Percentiles rank a stretch among this genome's conserved stretches.
These are phyloP conservation scores for Carpatolechia fugitivella DNA, from an alignment of 2,888 invertebrate genomes.

Conservation along the genomic window DNA sequence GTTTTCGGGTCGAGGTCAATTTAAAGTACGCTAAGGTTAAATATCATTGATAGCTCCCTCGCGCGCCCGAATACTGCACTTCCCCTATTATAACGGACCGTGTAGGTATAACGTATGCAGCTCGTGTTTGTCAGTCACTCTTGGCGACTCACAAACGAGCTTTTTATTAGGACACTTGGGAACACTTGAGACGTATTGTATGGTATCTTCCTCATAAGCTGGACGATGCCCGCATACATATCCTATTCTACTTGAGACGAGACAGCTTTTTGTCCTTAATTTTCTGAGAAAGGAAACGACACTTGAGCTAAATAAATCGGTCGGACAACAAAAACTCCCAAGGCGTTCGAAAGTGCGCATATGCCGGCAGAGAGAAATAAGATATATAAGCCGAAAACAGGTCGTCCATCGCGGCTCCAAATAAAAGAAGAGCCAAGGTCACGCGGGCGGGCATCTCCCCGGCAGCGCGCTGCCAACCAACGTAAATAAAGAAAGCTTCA, in stretches of 20 bases:
- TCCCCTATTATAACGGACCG: conserved; percentile 20
- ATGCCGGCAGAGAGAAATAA: conserved; percentile 24
- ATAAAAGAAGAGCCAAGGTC: conserved; percentile 37
- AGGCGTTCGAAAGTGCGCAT: conserved; percentile 20
- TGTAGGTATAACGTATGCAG: conserved; percentile 23
- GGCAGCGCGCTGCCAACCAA: conserved; percentile 20
- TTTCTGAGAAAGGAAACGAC: conserved; percentile 19
- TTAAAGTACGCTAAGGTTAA: conserved; percentile 27
- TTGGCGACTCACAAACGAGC: conserved; percentile 19
- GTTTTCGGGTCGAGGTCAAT: conserved; percentile 29
- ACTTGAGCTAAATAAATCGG: conserved; percentile 14
- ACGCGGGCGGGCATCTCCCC: conserved; percentile 22
- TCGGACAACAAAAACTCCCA: conserved; percentile 10
- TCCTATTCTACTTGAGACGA: conserved; percentile 16
- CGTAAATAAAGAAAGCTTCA: conserved; percentile 22
- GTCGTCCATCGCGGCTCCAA: conserved; percentile 30
- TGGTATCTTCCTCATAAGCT: conserved; percentile 15
- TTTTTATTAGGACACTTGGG: conserved; percentile 22
- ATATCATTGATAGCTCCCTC: conserved; percentile 21
- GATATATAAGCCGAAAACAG: conserved; percentile 32
- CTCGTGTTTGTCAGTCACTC: conserved; percentile 18
- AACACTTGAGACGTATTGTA: conserved; percentile 24
- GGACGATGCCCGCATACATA: conserved; percentile 24
- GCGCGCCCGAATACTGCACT: conserved; percentile 21
- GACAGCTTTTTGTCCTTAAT: conserved; percentile 12